Evolutionary conservation across 2,888 invertebrate genomes (phyloP), one percentile per base, ranked within the genome.

Genomic region (Andrena minutula): DNA sequence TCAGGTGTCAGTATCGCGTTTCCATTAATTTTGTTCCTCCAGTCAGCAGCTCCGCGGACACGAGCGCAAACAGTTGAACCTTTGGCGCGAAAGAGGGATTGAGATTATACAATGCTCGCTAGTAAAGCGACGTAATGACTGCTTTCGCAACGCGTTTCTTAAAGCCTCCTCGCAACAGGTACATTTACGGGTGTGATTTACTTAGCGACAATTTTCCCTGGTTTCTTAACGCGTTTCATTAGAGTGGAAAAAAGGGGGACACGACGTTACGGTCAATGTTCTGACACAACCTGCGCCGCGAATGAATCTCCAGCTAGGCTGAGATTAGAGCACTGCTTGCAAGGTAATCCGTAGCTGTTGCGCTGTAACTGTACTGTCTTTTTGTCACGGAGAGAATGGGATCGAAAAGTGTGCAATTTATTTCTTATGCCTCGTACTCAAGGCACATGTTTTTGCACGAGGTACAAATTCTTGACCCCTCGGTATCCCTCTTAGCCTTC

Each of bases 161-260:
- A 82, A 82, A 83, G 68, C 58, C 63, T 28, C 23, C 28, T 72
- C 61, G 71, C 47, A 51, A 56, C 65, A 79, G 60, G 65, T 74
- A 70, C 61, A 61, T 63, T 83, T 83, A 77, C 63, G 71, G 70
- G 20, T 64, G 70, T 53, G 66, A 78, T 72, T 80, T 58, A 82
- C 78, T 80, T 82, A 75, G 82, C 75, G 85, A 86, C 84, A 78
- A 84, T 88, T 88, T 68, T 71, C 60, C 64, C 23, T 23, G 64
- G 74, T 87, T 88, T 77, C 83, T 82, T 79, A 83, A 83, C 61
- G 58, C 65, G 68, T 60, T 82, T 69, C 80, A 47, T 68, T 79
- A 79, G 35, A 61, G 28, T 56, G 23, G 32, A 77, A 71, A 69
- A 69, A 73, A 64, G 30, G 61, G 65, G 71, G 53, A 80, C 71